Evolutionary conservation across 2,888 invertebrate genomes (phyloP).

Genomic region (Calephelis perditalis): DNA sequence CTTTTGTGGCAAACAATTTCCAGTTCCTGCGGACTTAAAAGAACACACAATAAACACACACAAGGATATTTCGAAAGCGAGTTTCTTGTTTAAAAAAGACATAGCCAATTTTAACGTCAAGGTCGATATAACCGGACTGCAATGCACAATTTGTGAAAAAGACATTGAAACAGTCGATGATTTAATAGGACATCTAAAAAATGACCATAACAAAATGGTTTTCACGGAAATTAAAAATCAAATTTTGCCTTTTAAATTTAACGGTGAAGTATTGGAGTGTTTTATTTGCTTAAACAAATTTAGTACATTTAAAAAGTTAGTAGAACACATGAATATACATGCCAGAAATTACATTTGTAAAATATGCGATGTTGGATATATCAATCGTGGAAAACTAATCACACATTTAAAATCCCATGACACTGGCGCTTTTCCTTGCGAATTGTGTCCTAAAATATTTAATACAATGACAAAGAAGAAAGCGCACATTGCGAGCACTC

Average conservation of each 20-base stretch:
- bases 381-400: slow-evolving; percentile 30
- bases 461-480: slow-evolving; percentile 28
- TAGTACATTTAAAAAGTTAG: slow-evolving; percentile 34
- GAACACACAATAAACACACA: slow-evolving; percentile 26
- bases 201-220: slow-evolving; percentile 42
- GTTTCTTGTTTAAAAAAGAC: slow-evolving; percentile 27
- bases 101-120: slow-evolving; percentile 44
- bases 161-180: slow-evolving; percentile 39
- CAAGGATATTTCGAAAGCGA: slow-evolving; percentile 23
- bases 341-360: slow-evolving; percentile 47
- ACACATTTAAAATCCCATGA: slow-evolving; percentile 31
- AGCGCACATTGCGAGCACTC: slow-evolving; percentile 52
- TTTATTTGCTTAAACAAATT: slow-evolving; percentile 38
- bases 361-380: slow-evolving; percentile 36
- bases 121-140: slow-evolving; percentile 48
- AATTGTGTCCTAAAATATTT: slow-evolving; percentile 32
- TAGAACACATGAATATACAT: slow-evolving; percentile 47
- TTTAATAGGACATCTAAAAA: slow-evolving; percentile 48
- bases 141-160: slow-evolving; percentile 44
- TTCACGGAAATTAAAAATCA: slow-evolving; percentile 54
- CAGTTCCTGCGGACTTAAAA: slow-evolving; percentile 34
- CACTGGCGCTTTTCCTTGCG: slow-evolving; percentile 31
- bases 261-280: slow-evolving; percentile 36
- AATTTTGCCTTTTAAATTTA: slow-evolving; percentile 43
- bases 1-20: slow-evolving; percentile 32